These are phyloP conservation scores for Diadumene lineata DNA, from an alignment of 92 coral and sea anemone genomes.

Conservation along the genomic window DNA sequence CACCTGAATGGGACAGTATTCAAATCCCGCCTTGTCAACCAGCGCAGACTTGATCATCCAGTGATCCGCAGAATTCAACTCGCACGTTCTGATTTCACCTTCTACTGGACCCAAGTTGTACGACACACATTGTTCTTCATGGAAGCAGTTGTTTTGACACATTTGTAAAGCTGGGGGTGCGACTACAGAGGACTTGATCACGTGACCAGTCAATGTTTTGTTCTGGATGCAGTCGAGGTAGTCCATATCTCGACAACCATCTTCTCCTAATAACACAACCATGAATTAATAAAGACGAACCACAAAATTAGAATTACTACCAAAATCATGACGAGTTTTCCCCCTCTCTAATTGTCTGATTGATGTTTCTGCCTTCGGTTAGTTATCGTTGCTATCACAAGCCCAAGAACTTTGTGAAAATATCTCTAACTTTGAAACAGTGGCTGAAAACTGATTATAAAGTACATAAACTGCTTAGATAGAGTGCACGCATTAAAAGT, in stretches of 20 bases:
- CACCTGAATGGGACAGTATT: conserved; percentile 13
- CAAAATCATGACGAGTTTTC: no score
- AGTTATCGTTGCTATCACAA: no score
- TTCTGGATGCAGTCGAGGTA: not conserved
- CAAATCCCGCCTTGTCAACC: not conserved
- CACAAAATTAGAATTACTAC: no score
- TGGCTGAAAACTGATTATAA: no score
- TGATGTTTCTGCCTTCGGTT: no score
- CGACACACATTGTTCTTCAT: conserved; percentile 9
- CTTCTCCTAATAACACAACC: not conserved
- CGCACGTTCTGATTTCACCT: conserved; percentile 6
- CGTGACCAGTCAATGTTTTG: conserved; percentile 1
- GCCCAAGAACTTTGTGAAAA: no score
- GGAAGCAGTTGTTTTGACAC: conserved; percentile 13
- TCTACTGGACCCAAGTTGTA: conserved; percentile 24
- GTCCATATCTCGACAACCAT: not conserved
- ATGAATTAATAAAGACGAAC: no score
- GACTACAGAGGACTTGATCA: not conserved
- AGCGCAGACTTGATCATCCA: not conserved
- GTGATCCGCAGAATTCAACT: conserved; percentile 16
- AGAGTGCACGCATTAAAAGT: no score
- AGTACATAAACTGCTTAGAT: no score
- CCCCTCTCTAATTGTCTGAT: no score
- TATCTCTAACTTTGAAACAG: no score
- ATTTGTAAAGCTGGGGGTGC: not conserved